Evolutionary conservation across 2,797 vertebrate genomes (phyloP), one percentile per base, ranked within the genome.

Genomic region (Loriculus beryllinus): DNA sequence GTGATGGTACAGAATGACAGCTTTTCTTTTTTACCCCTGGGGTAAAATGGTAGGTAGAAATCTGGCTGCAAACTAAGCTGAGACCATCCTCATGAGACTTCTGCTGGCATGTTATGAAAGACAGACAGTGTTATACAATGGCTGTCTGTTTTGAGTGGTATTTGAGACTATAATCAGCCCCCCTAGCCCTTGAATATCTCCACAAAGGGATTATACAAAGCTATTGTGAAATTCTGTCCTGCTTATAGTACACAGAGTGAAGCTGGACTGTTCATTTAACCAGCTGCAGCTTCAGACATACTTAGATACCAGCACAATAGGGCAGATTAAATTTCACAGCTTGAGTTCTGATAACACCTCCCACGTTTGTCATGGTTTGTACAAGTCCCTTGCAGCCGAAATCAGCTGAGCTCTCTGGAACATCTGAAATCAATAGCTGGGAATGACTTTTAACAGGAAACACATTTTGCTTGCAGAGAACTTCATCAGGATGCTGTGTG

Each of bases 131-230:
- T 92, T 95, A 84, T 65, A 43, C 72, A 91, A 75, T 79, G 54
- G 31, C 80, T 91, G 77, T 17, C 83, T 88, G 74, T 67, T 96
- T 37, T 31, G 74, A 76, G 79, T 0, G 9, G 71, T 49, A 79
- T 94, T 90, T 71, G 90, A 92, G 83, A 48, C 68, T 90, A 72
- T 90, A 72, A 84, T 92, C 72, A 43, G 88, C 78, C 81, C 70
- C 89, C 63, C 83, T 77, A 90, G 92, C 57, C 37, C 52, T 86
- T 71, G 82, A 93, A 65, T 95, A 52, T 81, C 75, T 78, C 85
- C 79, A 92, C 95, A 96, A 96, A 96, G 76, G 69, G 64, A 19
- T 93, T 95, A 82, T 40, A 87, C 79, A 95, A 90, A 90, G 84
- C 89, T 71, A 20, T 81, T 89, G 92, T 91, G 92, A 83, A 95